Conservation (phyloP, 1,140 invertebrate genomes). For the Ips typographus region DNA sequence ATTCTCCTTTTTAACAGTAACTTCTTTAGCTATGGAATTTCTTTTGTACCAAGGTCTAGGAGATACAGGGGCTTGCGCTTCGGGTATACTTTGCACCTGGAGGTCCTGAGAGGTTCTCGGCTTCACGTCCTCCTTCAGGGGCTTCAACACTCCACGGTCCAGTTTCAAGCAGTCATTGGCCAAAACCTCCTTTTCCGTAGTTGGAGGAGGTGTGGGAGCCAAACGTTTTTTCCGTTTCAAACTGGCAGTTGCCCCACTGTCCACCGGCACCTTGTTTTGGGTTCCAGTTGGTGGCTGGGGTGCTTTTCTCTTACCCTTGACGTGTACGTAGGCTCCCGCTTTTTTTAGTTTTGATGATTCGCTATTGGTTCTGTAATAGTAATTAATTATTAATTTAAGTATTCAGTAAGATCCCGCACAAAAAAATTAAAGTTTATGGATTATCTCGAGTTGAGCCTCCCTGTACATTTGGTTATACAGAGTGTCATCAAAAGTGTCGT, state of each 20-base stretch:
- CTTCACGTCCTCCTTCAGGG: conserved; percentile 41
- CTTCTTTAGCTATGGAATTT: conserved; percentile 39
- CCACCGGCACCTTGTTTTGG: conserved; percentile 21
- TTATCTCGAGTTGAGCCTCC: background rate
- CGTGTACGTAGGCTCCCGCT: conserved; percentile 59
- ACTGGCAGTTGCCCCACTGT: conserved; percentile 45
- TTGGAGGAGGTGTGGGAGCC: conserved; percentile 61
- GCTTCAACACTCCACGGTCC: conserved; percentile 54
- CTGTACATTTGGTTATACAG: too few relatives aligned
- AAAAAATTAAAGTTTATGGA: background rate
- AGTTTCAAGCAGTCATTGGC: conserved; percentile 56
- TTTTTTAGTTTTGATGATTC: conserved; percentile 56
- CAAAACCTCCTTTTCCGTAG: conserved; percentile 42
- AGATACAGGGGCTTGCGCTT: conserved; percentile 51
- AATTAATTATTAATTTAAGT: background rate
- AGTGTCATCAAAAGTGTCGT: too few relatives aligned
- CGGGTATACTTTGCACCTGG: conserved; percentile 29
- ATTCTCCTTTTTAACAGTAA: conserved; percentile 43
- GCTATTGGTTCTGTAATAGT: conserved; percentile 54
- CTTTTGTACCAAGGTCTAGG: conserved; percentile 70
- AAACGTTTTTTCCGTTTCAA: conserved; percentile 59
- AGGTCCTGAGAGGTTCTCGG: conserved; percentile 8
- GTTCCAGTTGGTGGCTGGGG: conserved; percentile 62
- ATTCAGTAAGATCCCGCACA: conserved; percentile 15
- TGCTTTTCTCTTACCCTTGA: conserved; percentile 73